Evolutionary conservation across 2,888 invertebrate genomes (phyloP), one percentile per base, ranked within the genome.

Genomic region (Papilio elwesi): DNA sequence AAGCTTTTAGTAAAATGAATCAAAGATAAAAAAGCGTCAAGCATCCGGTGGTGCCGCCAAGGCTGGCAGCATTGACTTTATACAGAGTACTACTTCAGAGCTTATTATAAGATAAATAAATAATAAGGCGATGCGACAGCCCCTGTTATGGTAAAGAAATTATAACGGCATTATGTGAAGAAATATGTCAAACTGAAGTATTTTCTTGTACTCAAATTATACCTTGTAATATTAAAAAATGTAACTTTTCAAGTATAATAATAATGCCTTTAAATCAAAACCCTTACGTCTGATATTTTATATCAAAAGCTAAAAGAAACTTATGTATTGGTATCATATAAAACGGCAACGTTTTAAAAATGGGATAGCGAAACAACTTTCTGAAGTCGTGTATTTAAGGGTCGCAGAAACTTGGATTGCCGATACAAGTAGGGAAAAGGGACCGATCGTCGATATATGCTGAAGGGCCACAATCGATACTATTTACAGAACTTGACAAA

Each of bases 1-100:
- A 43, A 67, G 15, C 67, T 67, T 67, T 67, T 43, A 67, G 67
- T 43, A 52, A 67, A 67, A 53, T 67, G 53, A 67, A 67, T 67
- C 53, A 53, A 67, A 67, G 53, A 53, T 67, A 53, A 67, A 53
- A 26, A 67, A 52, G 47, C 67, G 52, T 67, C 53, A 55, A 49
- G 49, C 49, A 49, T 43, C 53, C 16, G 57, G 57, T 43, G 43
- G 43, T 43, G 43, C 8, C 57, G 13, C 3, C 36, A 36, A 36
- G 36, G 36, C 36, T 57, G 36, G 36, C 13, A 57, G 36, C 55
- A 55, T 55, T 36, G 57, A 38, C 36, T 57, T 43, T 43, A 9
- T 6, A 13, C 57, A 38, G 36, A 57, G 13, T 36, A 13, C 57
- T 57, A 57, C 36, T 57, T 57, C 57, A 13, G 13, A 57, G 36